A percentile compares a stretch with the other conserved stretches of the same genome.
Conservation (phyloP, 2,797 vertebrate species). For the Ctenopoma kingsleyae region DNA sequence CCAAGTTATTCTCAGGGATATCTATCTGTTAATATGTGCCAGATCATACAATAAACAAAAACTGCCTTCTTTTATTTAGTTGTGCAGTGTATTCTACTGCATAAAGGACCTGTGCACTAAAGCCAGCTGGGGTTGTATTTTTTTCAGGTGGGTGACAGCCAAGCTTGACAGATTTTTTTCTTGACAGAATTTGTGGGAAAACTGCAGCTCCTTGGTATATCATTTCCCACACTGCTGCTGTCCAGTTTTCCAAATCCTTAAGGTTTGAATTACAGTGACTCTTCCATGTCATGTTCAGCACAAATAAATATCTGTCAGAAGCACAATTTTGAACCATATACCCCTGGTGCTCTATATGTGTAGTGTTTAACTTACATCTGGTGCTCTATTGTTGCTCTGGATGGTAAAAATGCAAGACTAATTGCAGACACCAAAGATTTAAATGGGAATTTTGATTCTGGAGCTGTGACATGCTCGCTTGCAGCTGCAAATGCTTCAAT, state of each 20-base stretch:
- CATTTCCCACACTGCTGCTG: constrained; percentile 2
- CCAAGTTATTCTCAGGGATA: too few relatives aligned
- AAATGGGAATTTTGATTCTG: constrained; percentile 35
- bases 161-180: constrained; percentile 46
- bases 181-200: constrained; percentile 61
- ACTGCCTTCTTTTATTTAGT: constrained; percentile 6
- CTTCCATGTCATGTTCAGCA: constrained; percentile 32
- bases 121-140: constrained; percentile 25
- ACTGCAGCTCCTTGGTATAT: constrained; percentile 46
- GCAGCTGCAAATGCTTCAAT: constrained; percentile 20
- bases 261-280: constrained; percentile 1
- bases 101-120: constrained; percentile 2
- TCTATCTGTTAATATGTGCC: too few relatives aligned
- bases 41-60: constrained; percentile 10
- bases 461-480: constrained; percentile 27
- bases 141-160: constrained; percentile 19
- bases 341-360: background rate
- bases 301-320: constrained; percentile 28
- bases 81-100: background rate
- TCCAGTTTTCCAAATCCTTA: constrained; percentile 8
- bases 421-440: constrained; percentile 46
- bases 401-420: constrained; percentile 11
- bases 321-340: background rate
- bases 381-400: constrained; percentile 4
- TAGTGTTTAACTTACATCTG: background rate